These are phyloP conservation scores for Hippopotamyrus pictus DNA, from an alignment of 2,797 vertebrate species.

Conservation along the genomic window DNA sequence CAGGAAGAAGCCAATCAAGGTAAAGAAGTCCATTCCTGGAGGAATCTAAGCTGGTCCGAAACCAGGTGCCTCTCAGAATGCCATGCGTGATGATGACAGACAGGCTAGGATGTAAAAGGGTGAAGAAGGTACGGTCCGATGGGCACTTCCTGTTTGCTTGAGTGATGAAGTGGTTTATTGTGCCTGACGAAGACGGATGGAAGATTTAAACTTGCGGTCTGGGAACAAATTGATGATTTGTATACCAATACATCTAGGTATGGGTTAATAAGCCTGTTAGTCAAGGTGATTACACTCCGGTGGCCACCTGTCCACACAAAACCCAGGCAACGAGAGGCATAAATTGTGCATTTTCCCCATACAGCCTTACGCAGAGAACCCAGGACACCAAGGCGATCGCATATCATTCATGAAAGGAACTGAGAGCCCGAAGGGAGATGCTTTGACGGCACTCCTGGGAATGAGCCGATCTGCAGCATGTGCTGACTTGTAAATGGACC, in stretches of 20 bases:
- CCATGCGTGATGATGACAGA: neutral
- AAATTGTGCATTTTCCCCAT: neutral
- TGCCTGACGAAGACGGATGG: conserved; percentile 68
- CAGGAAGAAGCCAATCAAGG: neutral
- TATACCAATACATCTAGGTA: conserved; percentile 60
- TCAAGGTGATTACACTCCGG: conserved; percentile 66
- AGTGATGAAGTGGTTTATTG: conserved; percentile 60
- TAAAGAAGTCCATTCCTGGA: neutral
- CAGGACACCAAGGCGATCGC: neutral
- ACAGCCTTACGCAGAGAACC: neutral
- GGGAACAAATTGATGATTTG: conserved; percentile 54
- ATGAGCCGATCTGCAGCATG: neutral
- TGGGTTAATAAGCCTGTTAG: conserved; percentile 68
- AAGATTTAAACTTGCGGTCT: conserved; percentile 47
- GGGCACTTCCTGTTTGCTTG: conserved; percentile 38
- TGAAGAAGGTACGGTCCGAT: conserved; percentile 14
- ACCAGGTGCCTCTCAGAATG: neutral
- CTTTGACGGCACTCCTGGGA: neutral
- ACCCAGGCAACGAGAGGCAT: neutral
- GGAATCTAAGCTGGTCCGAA: neutral
- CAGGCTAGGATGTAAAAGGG: neutral
- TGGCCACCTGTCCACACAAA: conserved; percentile 35
- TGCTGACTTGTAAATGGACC: conserved; percentile 1
- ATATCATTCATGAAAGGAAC: neutral
- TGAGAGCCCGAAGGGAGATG: neutral